Conservation (phyloP, 2,888 invertebrate genomes). For the Caenorhabditis macrosperma region DNA sequence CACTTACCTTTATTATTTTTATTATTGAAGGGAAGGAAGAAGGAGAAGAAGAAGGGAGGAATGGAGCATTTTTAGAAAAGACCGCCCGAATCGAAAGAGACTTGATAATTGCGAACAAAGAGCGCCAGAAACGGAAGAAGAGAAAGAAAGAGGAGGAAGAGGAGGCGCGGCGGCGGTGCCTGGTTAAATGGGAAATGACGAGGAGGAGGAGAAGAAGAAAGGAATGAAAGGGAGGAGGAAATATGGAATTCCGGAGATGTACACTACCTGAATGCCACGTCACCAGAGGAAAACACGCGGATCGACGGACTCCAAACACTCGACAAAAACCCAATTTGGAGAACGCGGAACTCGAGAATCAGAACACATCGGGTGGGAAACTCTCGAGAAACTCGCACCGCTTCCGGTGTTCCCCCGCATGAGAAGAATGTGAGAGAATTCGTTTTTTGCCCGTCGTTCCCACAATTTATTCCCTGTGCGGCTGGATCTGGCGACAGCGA, state of each 20-base stretch:
- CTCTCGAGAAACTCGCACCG: not conserved
- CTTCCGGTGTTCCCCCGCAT: not conserved
- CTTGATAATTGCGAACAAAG: conserved; percentile 47
- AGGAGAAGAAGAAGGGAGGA: not conserved
- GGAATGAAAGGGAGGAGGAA: not conserved
- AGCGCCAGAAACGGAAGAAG: conserved; percentile 17
- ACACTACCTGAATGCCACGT: not conserved
- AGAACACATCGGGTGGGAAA: not conserved
- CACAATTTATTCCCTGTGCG: not conserved
- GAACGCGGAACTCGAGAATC: not conserved
- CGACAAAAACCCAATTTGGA: not conserved
- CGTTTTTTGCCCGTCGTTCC: not conserved
- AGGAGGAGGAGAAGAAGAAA: not conserved
- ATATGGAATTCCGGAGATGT: not conserved
- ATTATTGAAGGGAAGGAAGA: not conserved
- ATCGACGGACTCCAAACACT: not conserved
- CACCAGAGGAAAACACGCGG: not conserved
- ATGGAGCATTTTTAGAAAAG: not conserved
- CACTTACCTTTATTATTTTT: conserved; percentile 2
- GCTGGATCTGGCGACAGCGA: not conserved
- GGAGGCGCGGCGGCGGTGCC: not conserved
- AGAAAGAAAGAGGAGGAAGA: conserved; percentile 21
- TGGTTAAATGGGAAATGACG: conserved; percentile 33
- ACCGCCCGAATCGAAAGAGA: not conserved
- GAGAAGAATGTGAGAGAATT: conserved; percentile 14